Percentiles rank a stretch among this genome's conserved stretches.
These are phyloP conservation scores for Trichosurus vulpecula DNA, from an alignment of 2,797 vertebrate genomes.

Conservation along the genomic window DNA sequence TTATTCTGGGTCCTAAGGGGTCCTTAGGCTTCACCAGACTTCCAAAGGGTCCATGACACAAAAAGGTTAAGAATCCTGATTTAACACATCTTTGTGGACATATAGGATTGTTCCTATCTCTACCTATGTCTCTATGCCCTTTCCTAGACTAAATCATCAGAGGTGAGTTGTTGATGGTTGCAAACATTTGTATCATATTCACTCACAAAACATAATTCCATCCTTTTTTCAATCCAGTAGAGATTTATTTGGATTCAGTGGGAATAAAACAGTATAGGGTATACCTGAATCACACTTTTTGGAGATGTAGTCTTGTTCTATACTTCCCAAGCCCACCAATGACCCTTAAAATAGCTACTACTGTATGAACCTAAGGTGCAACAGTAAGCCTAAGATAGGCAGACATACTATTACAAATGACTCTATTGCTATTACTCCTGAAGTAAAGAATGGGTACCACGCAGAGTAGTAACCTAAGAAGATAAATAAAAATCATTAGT, in stretches of 20 bases:
- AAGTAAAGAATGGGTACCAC: background rate
- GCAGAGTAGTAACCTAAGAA: background rate
- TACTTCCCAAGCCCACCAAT: background rate
- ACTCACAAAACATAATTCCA: conserved; percentile 1
- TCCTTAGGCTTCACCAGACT: too few species aligned
- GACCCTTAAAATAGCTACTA: background rate
- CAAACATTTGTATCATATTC: background rate
- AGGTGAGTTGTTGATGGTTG: background rate
- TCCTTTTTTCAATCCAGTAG: background rate
- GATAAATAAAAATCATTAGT: background rate
- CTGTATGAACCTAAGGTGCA: background rate
- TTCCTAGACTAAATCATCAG: background rate
- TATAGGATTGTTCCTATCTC: background rate
- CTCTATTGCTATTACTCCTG: background rate
- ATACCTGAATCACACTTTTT: conserved; percentile 14
- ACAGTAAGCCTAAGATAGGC: background rate
- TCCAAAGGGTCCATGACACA: too few species aligned
- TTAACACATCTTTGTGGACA: background rate
- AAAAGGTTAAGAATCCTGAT: background rate
- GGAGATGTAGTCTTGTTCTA: background rate
- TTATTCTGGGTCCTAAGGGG: too few species aligned
- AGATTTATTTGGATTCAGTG: background rate
- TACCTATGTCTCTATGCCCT: background rate
- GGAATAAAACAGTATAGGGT: background rate
- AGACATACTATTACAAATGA: too few species aligned